Evolutionary conservation across 2,888 invertebrate species (phyloP).

Genomic region (Linnaemya vulpina): DNA sequence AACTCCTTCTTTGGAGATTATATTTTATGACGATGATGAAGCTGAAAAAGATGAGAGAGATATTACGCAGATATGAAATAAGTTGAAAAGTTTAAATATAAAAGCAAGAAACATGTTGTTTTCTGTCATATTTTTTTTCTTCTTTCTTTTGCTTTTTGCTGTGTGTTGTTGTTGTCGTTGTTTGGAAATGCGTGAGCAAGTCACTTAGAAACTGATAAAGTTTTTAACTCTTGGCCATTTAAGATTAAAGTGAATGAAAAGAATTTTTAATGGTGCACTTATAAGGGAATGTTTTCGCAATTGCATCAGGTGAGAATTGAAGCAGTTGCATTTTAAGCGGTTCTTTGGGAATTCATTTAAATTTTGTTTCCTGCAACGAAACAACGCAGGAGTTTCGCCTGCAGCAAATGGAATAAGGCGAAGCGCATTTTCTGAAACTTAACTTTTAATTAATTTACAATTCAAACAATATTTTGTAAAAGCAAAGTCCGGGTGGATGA

Average conservation of each 20-base stretch:
- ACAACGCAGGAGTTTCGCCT: no score
- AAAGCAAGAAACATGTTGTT: not conserved
- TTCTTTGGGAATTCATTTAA: not conserved
- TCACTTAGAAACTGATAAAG: not conserved
- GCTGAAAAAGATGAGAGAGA: slow-evolving; percentile 35
- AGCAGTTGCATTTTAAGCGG: not conserved
- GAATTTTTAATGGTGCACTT: not conserved
- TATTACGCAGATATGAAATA: slow-evolving; percentile 14
- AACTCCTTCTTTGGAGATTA: not conserved
- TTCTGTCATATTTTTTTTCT: not conserved
- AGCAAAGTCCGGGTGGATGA: no score
- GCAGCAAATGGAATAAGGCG: not conserved
- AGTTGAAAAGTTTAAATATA: slow-evolving; percentile 15
- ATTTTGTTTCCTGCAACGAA: not conserved
- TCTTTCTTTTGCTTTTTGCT: not conserved
- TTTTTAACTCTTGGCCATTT: slow-evolving; percentile 26
- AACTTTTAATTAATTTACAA: no score
- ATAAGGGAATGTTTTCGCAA: not conserved
- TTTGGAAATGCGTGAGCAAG: slow-evolving; percentile 12
- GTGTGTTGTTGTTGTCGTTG: not conserved
- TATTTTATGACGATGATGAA: slow-evolving; percentile 27
- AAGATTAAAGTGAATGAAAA: slow-evolving; percentile 10
- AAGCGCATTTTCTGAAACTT: no score
- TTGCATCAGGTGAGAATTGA: not conserved
- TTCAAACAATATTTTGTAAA: no score